These are phyloP conservation scores for Ladona fulva DNA, from an alignment of 1,140 invertebrate species.

Conservation along the genomic window DNA sequence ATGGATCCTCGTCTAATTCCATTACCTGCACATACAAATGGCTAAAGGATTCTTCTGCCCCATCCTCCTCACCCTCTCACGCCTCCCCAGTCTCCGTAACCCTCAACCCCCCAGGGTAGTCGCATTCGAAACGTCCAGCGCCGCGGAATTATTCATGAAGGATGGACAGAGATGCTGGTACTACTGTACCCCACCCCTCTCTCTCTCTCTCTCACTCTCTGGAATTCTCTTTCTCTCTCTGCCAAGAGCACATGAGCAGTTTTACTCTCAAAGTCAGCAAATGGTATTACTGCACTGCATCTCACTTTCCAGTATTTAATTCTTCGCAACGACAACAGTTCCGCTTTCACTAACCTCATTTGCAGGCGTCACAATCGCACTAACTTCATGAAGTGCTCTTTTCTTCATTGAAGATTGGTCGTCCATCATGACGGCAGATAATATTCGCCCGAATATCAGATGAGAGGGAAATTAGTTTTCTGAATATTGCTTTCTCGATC, in stretches of 20 bases:
- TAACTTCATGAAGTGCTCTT: too few relatives aligned
- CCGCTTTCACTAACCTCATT: too few relatives aligned
- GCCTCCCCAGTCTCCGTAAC: neutral
- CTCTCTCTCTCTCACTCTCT: neutral
- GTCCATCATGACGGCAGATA: too few relatives aligned
- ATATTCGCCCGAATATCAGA: too few relatives aligned
- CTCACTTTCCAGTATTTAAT: too few relatives aligned
- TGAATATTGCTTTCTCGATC: too few relatives aligned
- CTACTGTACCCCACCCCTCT: neutral
- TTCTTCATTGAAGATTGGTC: too few relatives aligned
- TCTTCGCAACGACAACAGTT: too few relatives aligned
- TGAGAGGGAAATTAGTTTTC: too few relatives aligned
- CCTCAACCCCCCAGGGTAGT: neutral
- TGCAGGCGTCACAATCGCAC: too few relatives aligned
- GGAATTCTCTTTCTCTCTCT: neutral
- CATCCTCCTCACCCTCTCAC: neutral
- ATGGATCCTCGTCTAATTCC: neutral
- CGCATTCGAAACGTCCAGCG: neutral
- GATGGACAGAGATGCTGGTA: neutral
- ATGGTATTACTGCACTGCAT: too few relatives aligned
- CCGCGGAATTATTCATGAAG: constrained; percentile 8
- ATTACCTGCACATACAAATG: neutral
- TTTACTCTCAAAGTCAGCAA: too few relatives aligned
- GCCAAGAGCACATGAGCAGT: neutral
- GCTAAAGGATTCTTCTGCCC: neutral